A percentile compares a stretch with the other conserved stretches of the same genome.
phyloP scores from a whole-genome alignment of 2,797 vertebrate species.

The Cryptoprocta ferox region DNA sequence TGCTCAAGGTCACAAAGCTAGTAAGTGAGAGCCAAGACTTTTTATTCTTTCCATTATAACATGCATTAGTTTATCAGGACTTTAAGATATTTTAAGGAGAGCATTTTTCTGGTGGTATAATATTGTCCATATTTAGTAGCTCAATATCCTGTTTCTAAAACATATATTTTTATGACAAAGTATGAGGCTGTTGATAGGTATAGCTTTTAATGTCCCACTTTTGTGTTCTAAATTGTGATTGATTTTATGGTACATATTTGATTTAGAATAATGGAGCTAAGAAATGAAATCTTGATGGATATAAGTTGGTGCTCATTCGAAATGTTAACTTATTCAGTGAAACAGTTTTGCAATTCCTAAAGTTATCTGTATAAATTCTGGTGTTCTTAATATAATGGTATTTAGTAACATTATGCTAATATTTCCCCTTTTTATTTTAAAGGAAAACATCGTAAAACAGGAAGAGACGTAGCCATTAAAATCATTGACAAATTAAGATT shows the following conservation, averaged over 20 bases:
- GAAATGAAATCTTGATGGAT: neutral
- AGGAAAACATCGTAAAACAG: slow-evolving; percentile 98
- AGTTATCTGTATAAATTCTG: slow-evolving; percentile 4
- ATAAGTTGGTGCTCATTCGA: slow-evolving; percentile 58
- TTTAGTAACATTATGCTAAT: slow-evolving; percentile 31
- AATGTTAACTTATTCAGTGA: slow-evolving; percentile 52
- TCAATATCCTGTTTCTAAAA: slow-evolving; percentile 19
- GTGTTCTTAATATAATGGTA: neutral
- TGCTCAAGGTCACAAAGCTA: neutral
- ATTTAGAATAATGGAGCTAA: neutral
- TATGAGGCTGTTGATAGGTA: neutral
- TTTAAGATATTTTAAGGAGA: slow-evolving; percentile 31
- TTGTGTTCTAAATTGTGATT: slow-evolving; percentile 22
- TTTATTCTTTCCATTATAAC: neutral
- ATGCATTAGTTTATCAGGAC: neutral
- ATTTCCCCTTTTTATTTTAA: slow-evolving; percentile 73
- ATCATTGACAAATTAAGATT: slow-evolving; percentile 99
- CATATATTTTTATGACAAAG: slow-evolving; percentile 19
- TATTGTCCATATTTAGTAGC: neutral
- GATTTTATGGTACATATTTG: slow-evolving; percentile 1
- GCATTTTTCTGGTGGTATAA: neutral
- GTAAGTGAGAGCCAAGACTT: neutral
- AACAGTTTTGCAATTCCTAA: slow-evolving; percentile 28
- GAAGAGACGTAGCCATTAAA: slow-evolving; percentile 98
- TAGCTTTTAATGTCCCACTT: neutral